Evolutionary conservation across 2,888 invertebrate species (phyloP), one percentile per base, ranked within the genome.

Genomic region (Calliopum simillimum): DNA sequence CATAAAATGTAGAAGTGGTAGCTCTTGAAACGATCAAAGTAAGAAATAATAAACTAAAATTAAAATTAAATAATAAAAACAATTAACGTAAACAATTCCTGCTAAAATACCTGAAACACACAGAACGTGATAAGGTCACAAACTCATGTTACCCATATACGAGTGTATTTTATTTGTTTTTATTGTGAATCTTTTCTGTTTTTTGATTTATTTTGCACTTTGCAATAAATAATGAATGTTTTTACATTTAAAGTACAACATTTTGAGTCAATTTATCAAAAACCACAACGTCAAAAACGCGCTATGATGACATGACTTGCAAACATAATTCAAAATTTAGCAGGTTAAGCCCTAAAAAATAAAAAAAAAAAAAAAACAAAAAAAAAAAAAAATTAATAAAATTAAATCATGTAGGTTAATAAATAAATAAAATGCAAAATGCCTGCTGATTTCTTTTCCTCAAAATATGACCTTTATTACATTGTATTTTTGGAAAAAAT

Each of bases 261-360:
- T 68, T 74, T 73, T 68, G 67, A 70, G 73, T 67, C 76, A 76
- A 69, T 76, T 78, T 68, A 78, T 76, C 72, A 74, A 79, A 19
- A 43, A 59, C 59, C 4, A 33, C 5, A 59, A 43, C 41, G 43
- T 16, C 41, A 33, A 58, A 14, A 56, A 56, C 25, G 11, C 16
- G 5, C 13, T 16, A 16, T 23, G 69, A 71, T 71, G 68, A 76
- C 76, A 76, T 76, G 76, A 76, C 76, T 76, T 76, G 75, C 73
- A 76, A 66, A 66, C 69, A 66, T 72, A 72, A 76, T 76, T 62
- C 72, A 58, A 16, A 59, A 47, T 61, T 41, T 41, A 33, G 25
- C 19, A 61, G 21, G 43, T 43, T n/a, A n/a, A 67, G 33, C 49
- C 25, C 14, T 8, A 41, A 12, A n/a, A 41, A 62, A 16, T 16